Base-by-base conservation (phyloP, 2,888 invertebrate species). In the Andrena haemorrhoa region DNA sequence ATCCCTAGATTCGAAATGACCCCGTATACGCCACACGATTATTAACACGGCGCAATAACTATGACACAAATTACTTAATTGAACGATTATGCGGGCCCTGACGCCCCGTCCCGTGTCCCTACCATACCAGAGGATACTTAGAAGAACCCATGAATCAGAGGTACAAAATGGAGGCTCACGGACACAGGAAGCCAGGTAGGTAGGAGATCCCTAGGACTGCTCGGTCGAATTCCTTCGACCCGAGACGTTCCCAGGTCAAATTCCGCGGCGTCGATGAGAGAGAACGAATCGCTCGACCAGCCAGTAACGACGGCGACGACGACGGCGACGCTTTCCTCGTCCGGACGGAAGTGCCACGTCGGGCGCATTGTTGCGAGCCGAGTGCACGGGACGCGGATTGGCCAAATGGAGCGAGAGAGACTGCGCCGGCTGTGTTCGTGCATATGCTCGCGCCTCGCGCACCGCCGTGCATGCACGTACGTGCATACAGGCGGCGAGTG, bases 321-420 rank as follows among this genome's bases (percentile, higher is more conserved):
- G 76, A 29, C 35, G 63, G 2, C 77, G 81, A 78, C 72, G 84
- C 72, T 83, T 89, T 86, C 84, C 86, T 84, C 84, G 88, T 83
- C 88, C 89, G 88, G 89, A 88, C 89, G 91, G 92, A 91, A 91
- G 90, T 91, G 90, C 87, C 88, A 89, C 88, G 90, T 89, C 86
- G 90, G 83, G 85, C 88, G 86, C 91, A 92, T 91, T 91, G 90
- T 91, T 89, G 86, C 85, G 78, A 76, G 80, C 79, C 71, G 73
- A 78, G 82, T 78, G 77, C 71, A 79, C 84, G 84, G 81, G 68
- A 85, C 83, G 86, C 87, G 83, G 86, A 89, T 90, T 84, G 89
- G 88, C 89, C 88, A 91, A 91, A 91, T 89, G 85, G 89, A 90
- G 88, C 88, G 88, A 86, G 84, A 87, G 84, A 76, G 84, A 79